Percentiles rank a stretch among this genome's conserved stretches.
Conservation (phyloP, 2,888 invertebrate species). For the Margaritifera margaritifera region DNA sequence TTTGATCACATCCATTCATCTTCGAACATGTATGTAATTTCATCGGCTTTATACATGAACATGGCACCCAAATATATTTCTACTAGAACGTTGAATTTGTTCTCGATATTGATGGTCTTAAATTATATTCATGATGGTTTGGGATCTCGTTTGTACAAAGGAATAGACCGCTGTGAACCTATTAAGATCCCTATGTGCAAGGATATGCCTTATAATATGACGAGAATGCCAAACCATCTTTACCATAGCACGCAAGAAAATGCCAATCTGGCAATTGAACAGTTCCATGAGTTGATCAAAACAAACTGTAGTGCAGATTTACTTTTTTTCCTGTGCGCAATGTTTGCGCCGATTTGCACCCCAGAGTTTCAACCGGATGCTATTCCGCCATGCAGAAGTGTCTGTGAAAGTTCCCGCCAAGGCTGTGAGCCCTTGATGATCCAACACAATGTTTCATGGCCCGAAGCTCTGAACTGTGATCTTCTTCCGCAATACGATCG, state of each 20-base stretch:
- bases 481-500: slow-evolving; percentile 61
- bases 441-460: slow-evolving; percentile 65
- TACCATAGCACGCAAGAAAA: slow-evolving; percentile 67
- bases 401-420: slow-evolving; percentile 58
- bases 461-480: slow-evolving; percentile 60
- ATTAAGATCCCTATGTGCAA: slow-evolving; percentile 63
- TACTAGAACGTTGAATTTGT: too few relatives aligned
- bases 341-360: slow-evolving; percentile 68
- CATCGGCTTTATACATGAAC: too few relatives aligned
- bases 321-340: slow-evolving; percentile 65
- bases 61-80: too few relatives aligned
- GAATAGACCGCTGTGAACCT: slow-evolving; percentile 61
- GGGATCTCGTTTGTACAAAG: too few relatives aligned
- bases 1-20: too few relatives aligned
- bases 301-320: slow-evolving; percentile 63
- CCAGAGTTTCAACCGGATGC: slow-evolving; percentile 59
- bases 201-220: slow-evolving; percentile 68
- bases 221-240: slow-evolving; percentile 66
- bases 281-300: slow-evolving; percentile 59
- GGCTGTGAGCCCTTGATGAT: slow-evolving; percentile 66
- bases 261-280: slow-evolving; percentile 61
- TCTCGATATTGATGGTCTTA: too few relatives aligned
- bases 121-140: too few relatives aligned
- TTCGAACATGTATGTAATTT: too few relatives aligned
- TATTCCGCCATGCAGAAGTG: slow-evolving; percentile 64